Evolutionary conservation across 2,797 vertebrate genomes (phyloP), one percentile per base, ranked within the genome.

Genomic region (Hypotaenidia okinawae): DNA sequence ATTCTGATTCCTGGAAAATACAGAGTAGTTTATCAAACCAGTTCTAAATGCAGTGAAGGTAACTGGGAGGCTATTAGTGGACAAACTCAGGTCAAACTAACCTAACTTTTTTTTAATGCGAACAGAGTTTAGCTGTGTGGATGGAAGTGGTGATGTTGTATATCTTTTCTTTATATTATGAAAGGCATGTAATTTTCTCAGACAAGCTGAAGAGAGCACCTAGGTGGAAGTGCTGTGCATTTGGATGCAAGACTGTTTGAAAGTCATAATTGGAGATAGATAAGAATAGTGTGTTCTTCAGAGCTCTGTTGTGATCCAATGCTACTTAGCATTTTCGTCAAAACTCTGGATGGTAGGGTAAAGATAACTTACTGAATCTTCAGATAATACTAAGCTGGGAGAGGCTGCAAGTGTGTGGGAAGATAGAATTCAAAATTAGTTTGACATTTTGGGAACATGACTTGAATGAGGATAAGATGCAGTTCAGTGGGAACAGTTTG

Each of bases 371-470:
- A 49, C 22, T 62, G 52, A 84, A 76, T 90, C 63, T 84, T 91
- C 59, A 87, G 62, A 84, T 94, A 94, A 82, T 88, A 88, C 33
- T 69, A 47, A 88, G 79, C 59, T 66, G 39, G 51, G 74, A 93
- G 88, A 94, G 43, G 35, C 84, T 87, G 75, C 58, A 72, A 80
- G 69, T 75, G 51, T 87, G 81, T 95, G 69, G 92, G 90, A 94
- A 85, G 87, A 52, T 22, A 84, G 51, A 92, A 96, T 94, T 95
- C 86, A 76, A 87, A 95, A 87, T 87, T 62, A 68, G 78, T 75
- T 80, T 97, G 95, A 91, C 95, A 87, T 94, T 96, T 93, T 92
- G 45, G 84, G 91, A 94, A 87, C 72, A 41, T 19, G 64, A 87
- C 76, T 88, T 78, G 79, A 91, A 62, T 69, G 69, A 87, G 87